Percentiles rank a stretch among this genome's conserved stretches.
Evolutionary conservation across 2,797 vertebrate species (phyloP).

Genomic region (Rhodeus uyekii): DNA sequence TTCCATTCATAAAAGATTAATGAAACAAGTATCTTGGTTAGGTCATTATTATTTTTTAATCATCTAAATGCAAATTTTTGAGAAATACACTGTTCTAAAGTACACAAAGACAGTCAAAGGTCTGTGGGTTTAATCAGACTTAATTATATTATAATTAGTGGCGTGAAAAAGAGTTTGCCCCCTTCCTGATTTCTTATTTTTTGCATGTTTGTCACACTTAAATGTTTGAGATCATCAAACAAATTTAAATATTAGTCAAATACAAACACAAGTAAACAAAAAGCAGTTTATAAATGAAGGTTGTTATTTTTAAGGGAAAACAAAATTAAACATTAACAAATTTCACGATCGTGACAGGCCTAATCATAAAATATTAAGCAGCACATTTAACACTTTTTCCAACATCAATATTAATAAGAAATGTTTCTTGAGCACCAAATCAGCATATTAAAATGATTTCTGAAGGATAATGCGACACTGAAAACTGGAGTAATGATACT

Average conservation of each 20-base stretch:
- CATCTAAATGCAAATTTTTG: too few species aligned
- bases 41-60: background rate
- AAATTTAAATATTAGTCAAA: too few species aligned
- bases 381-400: background rate
- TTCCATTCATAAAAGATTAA: too few species aligned
- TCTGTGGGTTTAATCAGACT: background rate
- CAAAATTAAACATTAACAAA: background rate
- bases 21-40: too few species aligned
- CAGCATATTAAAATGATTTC: background rate
- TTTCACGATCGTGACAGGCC: too few species aligned
- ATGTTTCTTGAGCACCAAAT: background rate
- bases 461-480: background rate
- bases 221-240: too few species aligned
- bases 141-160: too few species aligned
- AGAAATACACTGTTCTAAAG: background rate
- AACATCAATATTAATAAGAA: background rate
- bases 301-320: too few species aligned
- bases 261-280: too few species aligned
- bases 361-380: background rate
- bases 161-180: too few species aligned
- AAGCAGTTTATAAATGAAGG: background rate
- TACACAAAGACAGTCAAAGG: background rate
- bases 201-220: too few species aligned
- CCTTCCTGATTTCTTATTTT: too few species aligned
- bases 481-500: background rate